A percentile compares a stretch with the other conserved stretches of the same genome.
phyloP scores from a whole-genome alignment of 2,113 vertebrate genomes.

The Amphiprion percula region DNA sequence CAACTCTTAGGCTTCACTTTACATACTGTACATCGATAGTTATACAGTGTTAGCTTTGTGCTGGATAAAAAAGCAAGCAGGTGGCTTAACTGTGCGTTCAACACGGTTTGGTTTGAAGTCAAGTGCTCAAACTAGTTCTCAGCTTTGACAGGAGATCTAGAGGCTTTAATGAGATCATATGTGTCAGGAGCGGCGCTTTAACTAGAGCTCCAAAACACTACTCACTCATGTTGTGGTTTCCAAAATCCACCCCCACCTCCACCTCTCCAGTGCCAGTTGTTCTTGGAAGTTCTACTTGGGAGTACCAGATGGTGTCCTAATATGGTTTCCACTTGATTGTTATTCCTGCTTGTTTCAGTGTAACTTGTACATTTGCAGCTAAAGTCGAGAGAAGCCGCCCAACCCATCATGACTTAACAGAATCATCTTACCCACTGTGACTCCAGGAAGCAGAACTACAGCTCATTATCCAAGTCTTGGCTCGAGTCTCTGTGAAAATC shows the following conservation, averaged over 20 bases:
- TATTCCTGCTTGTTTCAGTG: slow-evolving; percentile 10
- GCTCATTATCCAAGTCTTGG: slow-evolving; percentile 1
- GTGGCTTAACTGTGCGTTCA: slow-evolving; percentile 9
- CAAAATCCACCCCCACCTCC: not conserved
- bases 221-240: slow-evolving; percentile 43
- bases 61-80: not conserved
- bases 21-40: not conserved
- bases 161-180: slow-evolving; percentile 59
- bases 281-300: slow-evolving; percentile 55
- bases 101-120: slow-evolving; percentile 39
- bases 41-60: slow-evolving; percentile 28
- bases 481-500: not conserved
- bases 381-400: slow-evolving; percentile 7
- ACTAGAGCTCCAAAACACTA: slow-evolving; percentile 46
- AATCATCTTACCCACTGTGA: slow-evolving; percentile 19
- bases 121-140: slow-evolving; percentile 35
- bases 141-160: slow-evolving; percentile 43
- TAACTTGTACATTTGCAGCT: slow-evolving; percentile 14
- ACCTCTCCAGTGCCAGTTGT: slow-evolving; percentile 53
- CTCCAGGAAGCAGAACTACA: slow-evolving; percentile 21
- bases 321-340: slow-evolving; percentile 45
- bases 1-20: slow-evolving; percentile 31
- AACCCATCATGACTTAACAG: slow-evolving; percentile 18
- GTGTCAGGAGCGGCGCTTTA: slow-evolving; percentile 33
- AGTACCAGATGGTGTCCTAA: slow-evolving; percentile 63